Conservation (phyloP, 2,113 vertebrate genomes). For the Centrocercus urophasianus region DNA sequence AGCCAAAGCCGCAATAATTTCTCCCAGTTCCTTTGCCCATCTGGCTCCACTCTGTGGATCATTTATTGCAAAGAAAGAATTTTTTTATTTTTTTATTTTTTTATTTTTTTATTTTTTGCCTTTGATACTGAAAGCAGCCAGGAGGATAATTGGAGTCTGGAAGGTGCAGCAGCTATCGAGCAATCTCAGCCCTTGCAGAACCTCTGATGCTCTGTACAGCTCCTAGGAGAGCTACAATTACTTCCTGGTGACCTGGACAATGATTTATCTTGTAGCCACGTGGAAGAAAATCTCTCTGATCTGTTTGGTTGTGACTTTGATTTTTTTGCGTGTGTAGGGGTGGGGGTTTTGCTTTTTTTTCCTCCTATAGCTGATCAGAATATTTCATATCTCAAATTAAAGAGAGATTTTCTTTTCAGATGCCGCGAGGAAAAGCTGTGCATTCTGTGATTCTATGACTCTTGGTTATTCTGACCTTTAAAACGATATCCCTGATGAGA, state of each 20-base stretch:
- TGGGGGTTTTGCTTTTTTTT: background rate
- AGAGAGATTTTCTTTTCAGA: background rate
- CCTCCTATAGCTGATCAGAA: background rate
- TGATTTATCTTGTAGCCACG: background rate
- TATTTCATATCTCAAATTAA: background rate
- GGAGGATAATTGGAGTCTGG: constrained; percentile 42
- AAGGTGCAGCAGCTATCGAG: background rate
- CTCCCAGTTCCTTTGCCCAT: background rate
- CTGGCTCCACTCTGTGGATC: background rate
- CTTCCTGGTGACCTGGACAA: background rate
- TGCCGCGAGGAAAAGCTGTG: background rate
- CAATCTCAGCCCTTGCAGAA: background rate
- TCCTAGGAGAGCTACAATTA: background rate
- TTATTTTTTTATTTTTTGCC: constrained; percentile 1
- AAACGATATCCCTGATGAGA: background rate
- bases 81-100: background rate
- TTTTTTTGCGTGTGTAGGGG: background rate
- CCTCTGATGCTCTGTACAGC: background rate
- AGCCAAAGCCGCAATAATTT: background rate
- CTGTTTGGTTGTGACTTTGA: background rate
- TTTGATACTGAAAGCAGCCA: constrained; percentile 12
- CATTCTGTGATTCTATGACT: background rate
- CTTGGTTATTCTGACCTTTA: background rate
- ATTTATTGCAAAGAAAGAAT: background rate
- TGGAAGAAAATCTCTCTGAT: constrained; percentile 43